Percentiles rank a stretch among this genome's conserved stretches.
Evolutionary conservation across 2,113 vertebrate genomes (phyloP).

Genomic region (Labeo rohita): DNA sequence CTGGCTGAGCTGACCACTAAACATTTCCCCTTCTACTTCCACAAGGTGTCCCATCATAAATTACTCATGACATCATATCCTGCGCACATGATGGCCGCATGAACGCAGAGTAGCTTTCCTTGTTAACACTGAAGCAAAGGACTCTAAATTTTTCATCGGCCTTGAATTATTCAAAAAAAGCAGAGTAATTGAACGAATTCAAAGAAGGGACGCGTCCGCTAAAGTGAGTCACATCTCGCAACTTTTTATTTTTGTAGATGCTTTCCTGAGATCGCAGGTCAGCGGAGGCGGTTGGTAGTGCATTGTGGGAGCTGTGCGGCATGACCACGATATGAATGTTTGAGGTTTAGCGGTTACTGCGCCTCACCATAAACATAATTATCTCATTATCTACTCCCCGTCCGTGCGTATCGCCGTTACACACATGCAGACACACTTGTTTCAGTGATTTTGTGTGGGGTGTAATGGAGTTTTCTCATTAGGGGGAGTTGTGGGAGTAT

Average conservation of each 20-base stretch:
- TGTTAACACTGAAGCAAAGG: constrained; percentile 66
- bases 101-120: constrained; percentile 73
- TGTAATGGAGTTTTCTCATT: constrained; percentile 73
- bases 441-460: constrained; percentile 61
- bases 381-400: constrained; percentile 10
- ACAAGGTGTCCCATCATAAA: constrained; percentile 67
- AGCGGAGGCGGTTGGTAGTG: not conserved
- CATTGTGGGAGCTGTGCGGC: constrained; percentile 28
- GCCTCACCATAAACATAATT: constrained; percentile 9
- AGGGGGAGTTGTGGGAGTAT: constrained; percentile 66
- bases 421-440: constrained; percentile 47
- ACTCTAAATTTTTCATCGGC: constrained; percentile 67
- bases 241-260: not conserved
- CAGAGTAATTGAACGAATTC: not conserved
- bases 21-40: constrained; percentile 29
- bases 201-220: not conserved
- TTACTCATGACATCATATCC: constrained; percentile 69
- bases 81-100: constrained; percentile 30
- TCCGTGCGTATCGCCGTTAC: not conserved
- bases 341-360: not conserved
- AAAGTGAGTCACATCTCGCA: not conserved
- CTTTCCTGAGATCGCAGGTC: not conserved
- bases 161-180: constrained; percentile 70
- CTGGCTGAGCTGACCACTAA: constrained; percentile 34
- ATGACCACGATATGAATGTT: not conserved